Evolutionary conservation across 2,113 vertebrate species (phyloP), one percentile per base, ranked within the genome.

Genomic region (Romanogobio albipinnatus): DNA sequence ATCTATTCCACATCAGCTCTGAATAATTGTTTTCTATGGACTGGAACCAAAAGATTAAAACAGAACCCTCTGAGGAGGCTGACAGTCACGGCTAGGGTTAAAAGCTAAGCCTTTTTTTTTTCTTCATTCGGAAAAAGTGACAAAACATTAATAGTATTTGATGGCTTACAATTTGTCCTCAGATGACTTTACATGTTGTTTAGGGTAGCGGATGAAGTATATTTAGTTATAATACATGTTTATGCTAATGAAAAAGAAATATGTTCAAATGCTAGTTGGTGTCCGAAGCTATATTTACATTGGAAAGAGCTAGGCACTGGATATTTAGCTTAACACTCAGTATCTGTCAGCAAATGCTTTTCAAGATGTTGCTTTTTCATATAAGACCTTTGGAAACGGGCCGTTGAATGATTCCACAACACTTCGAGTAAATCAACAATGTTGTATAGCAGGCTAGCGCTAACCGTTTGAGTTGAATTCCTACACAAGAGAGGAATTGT

Each of bases 41-140:
- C n/a, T 43, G 43, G 11, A 82, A 89, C 94, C 94, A 94, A 93
- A 90, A 93, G 93, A 93, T 94, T 91, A 93, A 89, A 86, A 47
- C 5, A 86, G 89, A 90, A 71, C 24, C 66, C 56, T 85, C 19
- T 24, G 29, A 84, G 58, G 77, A 70, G 76, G 36, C 19, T n/a
- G 43, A 81, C 61, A 24, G 29, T 36, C 84, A 56, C 11, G 22
- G 62, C 53, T 24, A 56, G 29, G 4, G 2, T 47, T 29, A 58
- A 79, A 33, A 9, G 29, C 14, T 26, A 19, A 10, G 76, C 19
- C 13, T 51, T 51, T 71, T 29, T 71, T 29, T 26, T 43, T 47
- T 47, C 62, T 47, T 64, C 13, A 29, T 53, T 81, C 24, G 17
- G 61, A 81, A 66, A 22, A 5, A 49, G 77, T 80, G 77, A 77